Base-by-base conservation (phyloP, 2,888 invertebrate genomes). In the Polydrusus pterygomalis region DNA sequence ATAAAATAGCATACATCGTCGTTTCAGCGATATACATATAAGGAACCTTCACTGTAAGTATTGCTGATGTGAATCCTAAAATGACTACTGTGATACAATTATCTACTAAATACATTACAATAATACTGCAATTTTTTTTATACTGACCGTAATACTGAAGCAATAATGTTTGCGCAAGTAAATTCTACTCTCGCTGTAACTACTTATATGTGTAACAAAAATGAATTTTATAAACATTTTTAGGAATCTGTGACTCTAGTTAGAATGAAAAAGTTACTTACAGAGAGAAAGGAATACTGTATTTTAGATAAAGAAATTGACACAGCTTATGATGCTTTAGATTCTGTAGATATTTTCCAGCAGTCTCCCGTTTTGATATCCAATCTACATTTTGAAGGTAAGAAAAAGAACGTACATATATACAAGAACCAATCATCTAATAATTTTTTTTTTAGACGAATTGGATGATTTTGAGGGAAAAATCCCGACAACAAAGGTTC, bases 251-350 rank as follows among this genome's bases (percentile, higher is more conserved):
- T 86, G 77, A 82, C 90, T 80, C 82, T 88, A 1, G 87, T 86
- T 11, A 87, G 89, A 0, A 89, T 91, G 81, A 88, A 88, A 5
- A 89, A 90, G 54, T 86, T 91, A 80, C 86, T 91, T 80, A 88
- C 89, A 0, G 88, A 90, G 78, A 88, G 91, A 63, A 90, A 90
- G 47, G 91, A 90, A 51, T 89, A 88, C 84, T 88, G 90, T 78
- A 78, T 78, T 15, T 75, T 82, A 56, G 81, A 82, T 58, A 81
- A 79, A 45, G 90, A 90, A 69, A 91, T 92, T 70, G 92, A 93
- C 82, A 88, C 89, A 51, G 90, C 89, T 49, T 90, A 89, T 74
- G 91, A 92, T 74, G 92, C 92, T 18, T 88, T 91, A 10, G 92
- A 92, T 85, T 89, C 91, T 30, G 88, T 91, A 74, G 89, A 89